These are phyloP conservation scores for Balaenoptera acutorostrata DNA, from an alignment of 2,113 vertebrate species.

Conservation along the genomic window DNA sequence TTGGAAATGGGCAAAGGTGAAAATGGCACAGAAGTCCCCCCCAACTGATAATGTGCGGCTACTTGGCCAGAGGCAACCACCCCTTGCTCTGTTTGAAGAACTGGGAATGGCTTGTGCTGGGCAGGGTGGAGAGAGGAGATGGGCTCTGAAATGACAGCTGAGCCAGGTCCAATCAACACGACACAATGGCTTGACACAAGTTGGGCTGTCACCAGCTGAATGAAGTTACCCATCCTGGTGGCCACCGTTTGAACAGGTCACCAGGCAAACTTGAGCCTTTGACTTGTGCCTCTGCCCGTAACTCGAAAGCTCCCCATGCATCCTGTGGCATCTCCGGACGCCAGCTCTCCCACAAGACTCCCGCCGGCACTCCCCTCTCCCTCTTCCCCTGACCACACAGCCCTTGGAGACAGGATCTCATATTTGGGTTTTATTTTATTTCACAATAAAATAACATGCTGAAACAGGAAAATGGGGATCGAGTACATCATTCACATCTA, in stretches of 20 bases:
- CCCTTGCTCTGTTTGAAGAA: background rate
- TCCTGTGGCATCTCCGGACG: background rate
- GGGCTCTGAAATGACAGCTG: background rate
- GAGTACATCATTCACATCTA: conserved; percentile 21
- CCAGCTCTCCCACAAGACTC: background rate
- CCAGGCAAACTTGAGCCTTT: background rate
- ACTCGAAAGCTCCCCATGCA: accelerated
- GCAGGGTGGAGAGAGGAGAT: accelerated
- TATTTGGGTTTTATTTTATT: conserved; percentile 66
- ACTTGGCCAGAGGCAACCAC: accelerated
- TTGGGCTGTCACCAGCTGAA: background rate
- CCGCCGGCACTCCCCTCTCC: background rate
- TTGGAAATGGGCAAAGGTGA: background rate
- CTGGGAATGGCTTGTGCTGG: background rate
- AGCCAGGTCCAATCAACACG: accelerated
- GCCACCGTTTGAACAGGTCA: background rate
- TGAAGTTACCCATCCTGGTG: background rate
- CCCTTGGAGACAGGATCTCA: background rate
- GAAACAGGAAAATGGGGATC: background rate
- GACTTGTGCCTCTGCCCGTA: background rate
- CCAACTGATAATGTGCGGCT: background rate
- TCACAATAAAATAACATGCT: conserved; percentile 49
- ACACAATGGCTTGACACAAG: background rate
- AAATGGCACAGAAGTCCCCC: background rate
- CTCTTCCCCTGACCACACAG: background rate